Percentiles rank a stretch among this genome's conserved stretches.
phyloP scores from a whole-genome alignment of 2,113 vertebrate species.

The Mungos mungo region DNA sequence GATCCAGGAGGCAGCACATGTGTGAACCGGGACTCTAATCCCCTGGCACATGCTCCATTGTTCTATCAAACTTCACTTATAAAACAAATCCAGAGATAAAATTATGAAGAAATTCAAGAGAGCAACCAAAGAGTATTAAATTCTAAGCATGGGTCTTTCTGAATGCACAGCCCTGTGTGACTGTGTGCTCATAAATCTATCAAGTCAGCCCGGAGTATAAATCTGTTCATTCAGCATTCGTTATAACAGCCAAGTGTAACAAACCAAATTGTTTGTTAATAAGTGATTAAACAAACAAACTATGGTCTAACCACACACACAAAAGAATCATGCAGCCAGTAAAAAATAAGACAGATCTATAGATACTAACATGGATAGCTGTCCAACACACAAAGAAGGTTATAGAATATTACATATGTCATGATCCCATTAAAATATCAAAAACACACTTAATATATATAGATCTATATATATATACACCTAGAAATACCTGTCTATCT shows the following conservation, averaged over 20 bases:
- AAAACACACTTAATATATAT: neutral
- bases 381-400: neutral
- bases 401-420: neutral
- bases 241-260: neutral
- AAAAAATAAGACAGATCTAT: neutral
- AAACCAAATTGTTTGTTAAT: conserved; percentile 10
- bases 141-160: neutral
- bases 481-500: conserved; percentile 13
- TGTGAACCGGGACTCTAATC: neutral
- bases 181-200: neutral
- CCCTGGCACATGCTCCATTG: neutral
- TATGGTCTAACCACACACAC: neutral
- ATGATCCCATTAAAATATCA: neutral
- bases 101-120: conserved; percentile 6
- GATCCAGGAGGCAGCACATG: neutral
- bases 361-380: neutral
- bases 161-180: neutral
- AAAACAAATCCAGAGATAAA: conserved; percentile 27
- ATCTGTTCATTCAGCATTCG: neutral
- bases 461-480: neutral
- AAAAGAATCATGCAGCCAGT: conserved; percentile 1
- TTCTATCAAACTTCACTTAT: conserved; percentile 4
- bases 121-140: neutral
- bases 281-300: neutral
- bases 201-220: neutral